These are phyloP conservation scores for Muschampia plurimacula DNA, from an alignment of 2,888 invertebrate species.

Conservation along the genomic window DNA sequence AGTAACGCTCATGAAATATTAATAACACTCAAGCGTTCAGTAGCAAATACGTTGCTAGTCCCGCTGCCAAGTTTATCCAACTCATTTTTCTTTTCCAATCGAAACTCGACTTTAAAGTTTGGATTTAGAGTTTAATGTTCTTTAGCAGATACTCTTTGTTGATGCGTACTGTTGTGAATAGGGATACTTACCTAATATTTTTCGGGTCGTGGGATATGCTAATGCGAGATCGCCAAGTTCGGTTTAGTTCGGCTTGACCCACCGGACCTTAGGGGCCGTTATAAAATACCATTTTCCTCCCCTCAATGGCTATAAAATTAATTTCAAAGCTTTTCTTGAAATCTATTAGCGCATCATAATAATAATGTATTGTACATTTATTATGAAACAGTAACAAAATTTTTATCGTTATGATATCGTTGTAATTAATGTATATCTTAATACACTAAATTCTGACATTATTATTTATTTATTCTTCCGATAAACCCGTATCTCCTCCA, in stretches of 20 bases:
- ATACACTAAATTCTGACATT: no score
- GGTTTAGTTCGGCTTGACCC: conserved; percentile 37
- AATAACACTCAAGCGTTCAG: conserved; percentile 42
- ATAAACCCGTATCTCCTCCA: no score
- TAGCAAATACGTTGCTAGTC: conserved; percentile 31
- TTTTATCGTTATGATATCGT: no score
- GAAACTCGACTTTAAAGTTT: conserved; percentile 24
- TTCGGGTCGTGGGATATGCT: conserved; percentile 40
- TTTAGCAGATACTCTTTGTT: not conserved
- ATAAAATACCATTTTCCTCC: conserved; percentile 38
- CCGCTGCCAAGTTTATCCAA: conserved; percentile 24
- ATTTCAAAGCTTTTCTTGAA: conserved; percentile 33
- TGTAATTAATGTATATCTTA: no score
- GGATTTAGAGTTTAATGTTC: not conserved
- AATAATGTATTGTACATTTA: no score
- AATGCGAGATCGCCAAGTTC: conserved; percentile 35
- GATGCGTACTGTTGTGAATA: conserved; percentile 7
- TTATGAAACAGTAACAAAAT: no score
- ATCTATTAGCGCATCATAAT: not conserved
- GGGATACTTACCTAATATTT: conserved; percentile 39
- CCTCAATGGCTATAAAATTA: conserved; percentile 23
- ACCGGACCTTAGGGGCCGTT: conserved; percentile 34
- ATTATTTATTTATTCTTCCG: no score
- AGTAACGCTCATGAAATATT: conserved; percentile 48
- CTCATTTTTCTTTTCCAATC: conserved; percentile 33